phyloP scores from a whole-genome alignment of 2,888 invertebrate species.

The Aplocera efformata region DNA sequence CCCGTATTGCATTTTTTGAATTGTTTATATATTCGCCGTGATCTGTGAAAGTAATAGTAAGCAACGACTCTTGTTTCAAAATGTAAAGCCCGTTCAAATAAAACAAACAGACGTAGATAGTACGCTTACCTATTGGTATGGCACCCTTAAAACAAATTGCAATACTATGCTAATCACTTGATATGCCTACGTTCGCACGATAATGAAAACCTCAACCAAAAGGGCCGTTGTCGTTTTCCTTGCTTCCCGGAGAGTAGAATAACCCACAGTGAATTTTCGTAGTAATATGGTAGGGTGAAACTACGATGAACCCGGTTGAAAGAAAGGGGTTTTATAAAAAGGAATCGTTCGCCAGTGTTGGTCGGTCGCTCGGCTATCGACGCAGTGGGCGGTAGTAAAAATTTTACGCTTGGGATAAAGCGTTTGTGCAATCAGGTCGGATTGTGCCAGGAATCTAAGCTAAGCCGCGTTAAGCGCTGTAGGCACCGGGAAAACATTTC shows the following conservation, averaged over 20 bases:
- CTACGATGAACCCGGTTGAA: conserved; percentile 25
- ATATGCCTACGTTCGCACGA: too few relatives aligned
- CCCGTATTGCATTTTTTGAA: too few relatives aligned
- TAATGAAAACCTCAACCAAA: too few relatives aligned
- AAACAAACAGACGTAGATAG: too few relatives aligned
- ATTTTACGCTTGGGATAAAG: conserved; percentile 57
- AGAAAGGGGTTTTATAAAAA: conserved; percentile 28
- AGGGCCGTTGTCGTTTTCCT: too few relatives aligned
- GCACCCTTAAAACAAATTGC: too few relatives aligned
- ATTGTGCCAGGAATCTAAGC: conserved; percentile 63
- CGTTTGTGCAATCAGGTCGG: conserved; percentile 71
- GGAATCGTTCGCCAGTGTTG: conserved; percentile 30
- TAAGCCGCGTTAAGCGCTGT: conserved; percentile 53
- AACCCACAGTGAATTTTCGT: conserved; percentile 16
- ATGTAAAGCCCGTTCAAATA: too few relatives aligned
- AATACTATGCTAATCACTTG: too few relatives aligned
- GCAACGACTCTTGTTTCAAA: too few relatives aligned
- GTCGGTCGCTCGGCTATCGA: conserved; percentile 38
- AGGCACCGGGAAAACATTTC: conserved; percentile 48
- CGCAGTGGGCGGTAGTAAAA: conserved; percentile 51
- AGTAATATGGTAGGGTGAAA: conserved; percentile 20
- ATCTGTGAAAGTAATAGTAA: too few relatives aligned
- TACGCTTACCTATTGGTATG: too few relatives aligned
- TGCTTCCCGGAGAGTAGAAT: conserved; percentile 1
- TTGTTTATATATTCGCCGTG: too few relatives aligned